Evolutionary conservation across 2,113 vertebrate species (phyloP), one percentile per base, ranked within the genome.

Genomic region (Oenanthe oenanthe): DNA sequence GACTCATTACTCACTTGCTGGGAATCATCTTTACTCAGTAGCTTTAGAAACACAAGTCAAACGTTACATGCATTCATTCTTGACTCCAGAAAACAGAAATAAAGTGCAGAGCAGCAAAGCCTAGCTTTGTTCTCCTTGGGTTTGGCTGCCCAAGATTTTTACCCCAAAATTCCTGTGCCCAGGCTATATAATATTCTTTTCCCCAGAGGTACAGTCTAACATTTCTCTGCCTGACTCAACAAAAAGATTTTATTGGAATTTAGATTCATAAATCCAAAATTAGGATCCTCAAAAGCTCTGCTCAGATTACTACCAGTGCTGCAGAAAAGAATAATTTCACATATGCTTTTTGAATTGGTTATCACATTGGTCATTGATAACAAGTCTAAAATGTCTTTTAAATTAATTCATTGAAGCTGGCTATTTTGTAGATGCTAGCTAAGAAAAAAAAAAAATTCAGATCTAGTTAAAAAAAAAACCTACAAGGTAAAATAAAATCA

Each of bases 401-500:
- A 85, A 88, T 42, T 4, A 32, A 66, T 50, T 29, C 7, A 51
- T 17, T 70, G 28, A 81, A 71, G 8, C 6, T 83, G 31, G 34
- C 40, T 38, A 10, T 28, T 71, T 62, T 90, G 85, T 60, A 92
- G 40, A 40, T 57, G 32, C 6, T 72, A 89, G 22, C 32, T 78
- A 71, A 90, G 45, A 19, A 85, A 87, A 78, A 65, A 32, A 4
- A 2, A 18, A 29, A n/a, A 50, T 85, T 88, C 34, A 83, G 48
- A 72, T 75, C 29, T 38, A 81, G 34, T 62, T 78, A 90, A 92
- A 84, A 92, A 88, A 92, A 62, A 62, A 53, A 85, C 45, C 72
- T 47, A 40, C 26, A 89, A 24, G 26, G 50, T 51, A 31, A 53
- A 31, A 31, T 75, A 61, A 34, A 76, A 32, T 38, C 18, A 51